phyloP scores from a whole-genome alignment of 2,113 vertebrate genomes.

The Ariopsis seemanni region DNA sequence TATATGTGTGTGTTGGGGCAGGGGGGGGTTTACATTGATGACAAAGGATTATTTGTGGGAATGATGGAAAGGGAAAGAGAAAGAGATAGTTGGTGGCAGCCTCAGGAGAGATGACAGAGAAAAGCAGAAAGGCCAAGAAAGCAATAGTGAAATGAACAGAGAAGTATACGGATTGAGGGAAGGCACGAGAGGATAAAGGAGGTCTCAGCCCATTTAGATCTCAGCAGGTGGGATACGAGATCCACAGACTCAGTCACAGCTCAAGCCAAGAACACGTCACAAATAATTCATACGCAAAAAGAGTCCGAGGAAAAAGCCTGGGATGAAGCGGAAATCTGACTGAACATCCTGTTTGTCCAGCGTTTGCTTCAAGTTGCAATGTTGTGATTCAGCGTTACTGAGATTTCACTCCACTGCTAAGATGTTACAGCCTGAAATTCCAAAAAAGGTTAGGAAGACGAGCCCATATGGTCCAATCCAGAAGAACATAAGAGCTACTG shows the following conservation, averaged over 20 bases:
- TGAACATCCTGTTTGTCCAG: not conserved
- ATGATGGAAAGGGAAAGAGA: conserved; percentile 9
- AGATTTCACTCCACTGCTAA: not conserved
- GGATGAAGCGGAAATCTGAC: not conserved
- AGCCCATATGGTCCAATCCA: too few species aligned
- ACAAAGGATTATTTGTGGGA: conserved; percentile 7
- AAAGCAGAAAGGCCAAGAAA: conserved; percentile 33
- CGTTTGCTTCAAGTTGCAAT: not conserved
- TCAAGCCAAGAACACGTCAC: not conserved
- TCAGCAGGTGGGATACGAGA: not conserved
- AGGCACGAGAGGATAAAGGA: conserved; percentile 6
- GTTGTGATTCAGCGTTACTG: not conserved
- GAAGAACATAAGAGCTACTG: too few species aligned
- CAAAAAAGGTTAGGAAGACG: too few species aligned
- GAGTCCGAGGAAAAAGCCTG: not conserved
- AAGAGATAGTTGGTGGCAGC: conserved; percentile 41
- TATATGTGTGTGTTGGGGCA: not conserved
- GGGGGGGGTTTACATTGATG: not conserved
- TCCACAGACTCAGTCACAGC: not conserved
- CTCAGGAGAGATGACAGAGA: conserved; percentile 37
- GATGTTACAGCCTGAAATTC: too few species aligned
- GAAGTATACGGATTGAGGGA: conserved; percentile 11
- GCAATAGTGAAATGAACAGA: conserved; percentile 20
- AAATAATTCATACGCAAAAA: not conserved
- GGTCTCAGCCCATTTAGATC: not conserved